Base-by-base conservation (phyloP, 2,797 vertebrate species). In the Melanotaenia parkinsoni region DNA sequence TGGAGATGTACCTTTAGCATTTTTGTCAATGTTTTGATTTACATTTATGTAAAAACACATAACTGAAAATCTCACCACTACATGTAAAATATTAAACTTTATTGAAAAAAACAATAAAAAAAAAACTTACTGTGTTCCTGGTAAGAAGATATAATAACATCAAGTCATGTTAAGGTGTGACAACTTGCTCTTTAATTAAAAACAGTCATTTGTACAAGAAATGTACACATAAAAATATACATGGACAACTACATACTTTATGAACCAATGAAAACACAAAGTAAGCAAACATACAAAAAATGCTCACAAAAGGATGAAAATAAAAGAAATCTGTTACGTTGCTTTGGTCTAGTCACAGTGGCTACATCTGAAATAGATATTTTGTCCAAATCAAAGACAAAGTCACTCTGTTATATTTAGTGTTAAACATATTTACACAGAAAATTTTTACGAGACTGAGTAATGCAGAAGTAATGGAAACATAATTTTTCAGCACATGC, bases 281-380 rank as follows among this genome's bases (percentile, higher is more conserved):
- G 56, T 62, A 86, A 84, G 77, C 74, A 86, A 90, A 92, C 80
- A 83, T 70, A 58, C 81, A 78, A 83, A 74, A 71, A 74, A 81
- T 61, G 71, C 50, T 88, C 83, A 89, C 70, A 67, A 71, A 72
- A 77, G 30, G 61, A 82, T 81, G 77, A 60, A 54, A 72, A 70
- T 85, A 14, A 28, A 79, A 85, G 24, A 87, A 82, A 85, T 47
- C 74, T 95, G 86, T 95, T 94, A 92, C 90, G 90, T 94, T 95
- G 95, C 96, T 99, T 98, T 97, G 97, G 97, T 98, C 96, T 96
- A 94, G 95, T 92, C 89, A 93, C 89, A 94, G 94, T 95, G 93
- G 89, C 92, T 94, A 95, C 79, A 92, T 94, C 86, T 89, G 79
- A 89, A 86, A 93, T 89, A 93, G 78, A 92, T 91, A 89, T 77